Evolutionary conservation across 1,140 invertebrate species (phyloP).

Genomic region (Stegodyphus dumicola): DNA sequence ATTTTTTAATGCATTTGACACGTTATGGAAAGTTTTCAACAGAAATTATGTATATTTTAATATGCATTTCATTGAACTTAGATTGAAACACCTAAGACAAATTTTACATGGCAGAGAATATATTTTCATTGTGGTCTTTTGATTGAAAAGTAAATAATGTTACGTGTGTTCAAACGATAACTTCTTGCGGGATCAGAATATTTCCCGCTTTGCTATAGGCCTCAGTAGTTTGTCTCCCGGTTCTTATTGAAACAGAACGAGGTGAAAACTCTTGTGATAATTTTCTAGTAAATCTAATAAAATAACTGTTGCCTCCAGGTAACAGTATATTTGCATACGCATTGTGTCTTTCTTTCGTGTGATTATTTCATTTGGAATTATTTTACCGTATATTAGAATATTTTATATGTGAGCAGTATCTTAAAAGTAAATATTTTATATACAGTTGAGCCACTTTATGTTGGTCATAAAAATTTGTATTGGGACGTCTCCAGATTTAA

Average conservation of each 20-base stretch:
- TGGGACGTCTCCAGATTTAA: too few relatives aligned
- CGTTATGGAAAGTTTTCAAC: not conserved
- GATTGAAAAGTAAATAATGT: not conserved
- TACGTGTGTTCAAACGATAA: not conserved
- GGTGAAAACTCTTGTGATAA: conserved; percentile 45
- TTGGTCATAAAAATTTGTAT: too few relatives aligned
- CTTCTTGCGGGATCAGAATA: not conserved
- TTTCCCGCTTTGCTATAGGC: not conserved
- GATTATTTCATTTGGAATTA: too few relatives aligned
- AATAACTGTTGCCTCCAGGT: not conserved
- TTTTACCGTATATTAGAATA: too few relatives aligned
- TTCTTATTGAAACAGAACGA: not conserved
- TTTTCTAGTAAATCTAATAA: conserved; percentile 47
- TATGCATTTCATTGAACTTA: not conserved
- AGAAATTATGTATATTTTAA: not conserved
- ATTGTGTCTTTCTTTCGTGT: not conserved
- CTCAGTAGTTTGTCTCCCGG: conserved; percentile 14
- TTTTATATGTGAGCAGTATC: too few relatives aligned
- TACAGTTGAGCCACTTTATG: too few relatives aligned
- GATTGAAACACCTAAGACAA: not conserved
- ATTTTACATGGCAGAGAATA: not conserved
- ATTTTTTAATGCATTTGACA: not conserved
- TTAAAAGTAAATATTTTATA: too few relatives aligned
- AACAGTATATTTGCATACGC: conserved; percentile 35
- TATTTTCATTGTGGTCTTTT: conserved; percentile 3